Base-by-base conservation (phyloP, 37 sponge, comb jelly and placozoan species). In the Axinella damicornis region DNA sequence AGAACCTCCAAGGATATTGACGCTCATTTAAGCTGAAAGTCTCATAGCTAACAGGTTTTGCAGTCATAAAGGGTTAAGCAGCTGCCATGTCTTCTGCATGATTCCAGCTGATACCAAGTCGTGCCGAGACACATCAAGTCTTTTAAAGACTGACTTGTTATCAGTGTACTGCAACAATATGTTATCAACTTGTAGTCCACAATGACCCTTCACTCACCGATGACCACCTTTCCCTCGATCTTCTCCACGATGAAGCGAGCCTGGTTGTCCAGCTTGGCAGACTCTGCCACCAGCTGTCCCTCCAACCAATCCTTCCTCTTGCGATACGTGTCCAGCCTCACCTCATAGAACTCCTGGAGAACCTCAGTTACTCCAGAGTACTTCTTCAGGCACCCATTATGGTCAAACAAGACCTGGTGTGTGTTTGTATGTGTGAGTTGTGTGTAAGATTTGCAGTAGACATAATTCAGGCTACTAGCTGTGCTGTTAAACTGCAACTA, bases 211-310 rank as follows among this genome's bases (percentile, higher is more conserved):
- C 46, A 46, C 88, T 83, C 33, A 92, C 96, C 76, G 28, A 95
- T 37, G 15, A 88, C 88, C 73, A 97, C 70, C 65, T 89, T 97
- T 35, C 97, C 93, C 15, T 89, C 92, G 20, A 91, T 91, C 67
- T 88, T 98, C 79, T 98, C 99, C 63, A 90, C 22, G 54, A 98
- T 96, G 73, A 98, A 98, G 17, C 95, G 65, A 19, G 99, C 99
- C 70, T 96, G 97, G 70, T 86, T 88, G 72, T 74, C 40, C 25
- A 96, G 82, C 39, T 78, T 82, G 22, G 88, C 61, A 20, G 99
- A 76, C 73, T 98, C 99, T 0, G 99, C 96, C 39, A 74, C 58
- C 57, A 94, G 92, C 79, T 90, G 71, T 9, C 97, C 93, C 53
- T 79, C 91, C 40, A 98, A 79, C 53, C 68, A 98, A 5, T 89